Evolutionary conservation across 2,888 invertebrate species (phyloP).

Genomic region (Caenorhabditis afra): DNA sequence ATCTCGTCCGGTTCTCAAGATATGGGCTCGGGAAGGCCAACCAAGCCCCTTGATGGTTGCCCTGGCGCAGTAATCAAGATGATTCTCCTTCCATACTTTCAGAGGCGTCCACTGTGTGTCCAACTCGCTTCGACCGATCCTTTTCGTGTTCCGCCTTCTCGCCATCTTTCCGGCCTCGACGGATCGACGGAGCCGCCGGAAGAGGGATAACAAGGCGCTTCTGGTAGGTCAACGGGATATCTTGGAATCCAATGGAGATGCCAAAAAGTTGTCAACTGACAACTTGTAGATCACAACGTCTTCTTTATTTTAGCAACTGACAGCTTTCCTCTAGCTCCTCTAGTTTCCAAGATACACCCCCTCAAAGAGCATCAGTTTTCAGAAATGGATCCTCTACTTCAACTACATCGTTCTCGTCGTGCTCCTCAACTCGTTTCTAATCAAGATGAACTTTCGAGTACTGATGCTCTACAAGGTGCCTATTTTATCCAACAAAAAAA

Average conservation of each 20-base stretch:
- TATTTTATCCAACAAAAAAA: too few species aligned
- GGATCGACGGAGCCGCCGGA: constrained; percentile 33
- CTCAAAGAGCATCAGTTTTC: constrained; percentile 14
- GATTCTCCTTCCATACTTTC: too few species aligned
- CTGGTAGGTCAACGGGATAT: too few species aligned
- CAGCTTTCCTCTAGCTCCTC: too few species aligned
- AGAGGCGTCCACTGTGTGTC: constrained; percentile 71
- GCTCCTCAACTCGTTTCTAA: constrained; percentile 71
- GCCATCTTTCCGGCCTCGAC: constrained; percentile 70
- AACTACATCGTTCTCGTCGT: constrained; percentile 63
- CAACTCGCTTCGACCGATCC: constrained; percentile 67
- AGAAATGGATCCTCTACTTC: constrained; percentile 63
- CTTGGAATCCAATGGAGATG: too few species aligned
- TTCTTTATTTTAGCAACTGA: too few species aligned
- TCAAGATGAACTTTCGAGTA: constrained; percentile 65
- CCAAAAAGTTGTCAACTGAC: too few species aligned
- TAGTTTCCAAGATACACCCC: background rate
- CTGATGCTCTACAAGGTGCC: constrained; percentile 61
- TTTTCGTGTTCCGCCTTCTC: constrained; percentile 66
- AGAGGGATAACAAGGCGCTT: constrained; percentile 13
- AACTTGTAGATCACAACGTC: too few species aligned
- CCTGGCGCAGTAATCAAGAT: too few species aligned
- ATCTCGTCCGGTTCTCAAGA: too few species aligned
- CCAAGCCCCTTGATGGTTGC: too few species aligned
- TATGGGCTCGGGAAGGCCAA: too few species aligned